Evolutionary conservation across 2,113 vertebrate species (phyloP), one percentile per base, ranked within the genome.

Genomic region (Herpetotheres cachinnans): DNA sequence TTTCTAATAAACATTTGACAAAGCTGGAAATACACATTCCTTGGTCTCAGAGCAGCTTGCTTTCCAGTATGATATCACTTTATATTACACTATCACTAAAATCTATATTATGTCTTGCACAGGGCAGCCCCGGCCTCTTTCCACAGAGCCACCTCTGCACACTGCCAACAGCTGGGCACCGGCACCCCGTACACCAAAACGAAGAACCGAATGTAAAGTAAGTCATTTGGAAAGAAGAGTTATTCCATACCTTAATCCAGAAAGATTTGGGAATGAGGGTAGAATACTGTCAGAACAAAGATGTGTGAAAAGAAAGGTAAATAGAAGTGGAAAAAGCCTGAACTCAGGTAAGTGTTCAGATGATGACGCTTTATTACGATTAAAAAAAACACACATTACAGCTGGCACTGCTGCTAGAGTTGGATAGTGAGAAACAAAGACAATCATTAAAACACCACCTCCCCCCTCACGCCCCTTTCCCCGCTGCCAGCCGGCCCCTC

Each of bases 121-220:
- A 1, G 36, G 11, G 14, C 42, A 42, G 42, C 42, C 42, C 42
- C 42, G 42, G 42, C 42, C 42, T 42, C 42, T 42, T 66, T 56
- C 27, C 16, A 26, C 15, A 55, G 38, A 77, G 22, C 15, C 19
- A n/a, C 4, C 6, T 6, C 22, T 12, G 32, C n/a, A 36, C 2
- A 1, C 4, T 13, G 32, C 19, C 49, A 63, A 8, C 7, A 10
- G 6, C 27, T 50, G 24, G 6, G 10, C 25, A 49, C 1, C 1
- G 30, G 32, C 21, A 81, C 7, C 4, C 18, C 22, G 10, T 50
- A 13, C 22, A 38, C 12, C 3, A 7, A 44, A 65, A 56, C 8
- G n/a, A 72, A 50, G 25, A 49, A 50, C 21, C 40, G 32, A 42
- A 52, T 30, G 9, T 29, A 16, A 63, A 71, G 22, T 12, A 12